Evolutionary conservation across 2,888 invertebrate species (phyloP).

Genomic region (Rhodophaea formosa): DNA sequence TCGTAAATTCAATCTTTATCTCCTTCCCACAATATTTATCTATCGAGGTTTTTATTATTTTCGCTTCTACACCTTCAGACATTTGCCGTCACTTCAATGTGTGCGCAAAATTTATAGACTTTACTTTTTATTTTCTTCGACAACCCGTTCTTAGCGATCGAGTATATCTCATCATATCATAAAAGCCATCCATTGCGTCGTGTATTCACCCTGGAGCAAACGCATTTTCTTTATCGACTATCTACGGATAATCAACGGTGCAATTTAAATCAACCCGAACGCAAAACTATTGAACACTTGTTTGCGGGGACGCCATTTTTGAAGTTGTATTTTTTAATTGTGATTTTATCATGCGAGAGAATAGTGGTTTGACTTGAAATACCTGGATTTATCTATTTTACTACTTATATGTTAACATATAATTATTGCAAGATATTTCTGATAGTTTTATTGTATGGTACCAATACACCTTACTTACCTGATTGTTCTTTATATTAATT

Average conservation of each 20-base stretch:
- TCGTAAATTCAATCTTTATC: slow-evolving; percentile 26
- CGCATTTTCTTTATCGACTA: slow-evolving; percentile 13
- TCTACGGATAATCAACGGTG: slow-evolving; percentile 6
- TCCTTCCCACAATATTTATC: slow-evolving; percentile 9
- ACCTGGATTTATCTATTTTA: background rate
- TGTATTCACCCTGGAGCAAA: background rate
- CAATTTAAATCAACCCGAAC: slow-evolving; percentile 13
- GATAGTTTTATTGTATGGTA: background rate
- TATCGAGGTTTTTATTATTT: slow-evolving; percentile 8
- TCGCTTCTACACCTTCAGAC: slow-evolving; percentile 8
- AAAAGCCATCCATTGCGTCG: slow-evolving; percentile 8
- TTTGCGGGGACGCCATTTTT: background rate
- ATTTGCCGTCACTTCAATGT: slow-evolving; percentile 16
- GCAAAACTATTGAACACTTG: slow-evolving; percentile 8
- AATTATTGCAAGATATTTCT: background rate
- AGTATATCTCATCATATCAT: slow-evolving; percentile 13
- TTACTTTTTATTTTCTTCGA: slow-evolving; percentile 12
- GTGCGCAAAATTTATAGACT: slow-evolving; percentile 17
- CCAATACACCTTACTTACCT: too few species aligned
- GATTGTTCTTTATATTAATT: too few species aligned
- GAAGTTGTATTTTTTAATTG: slow-evolving; percentile 16
- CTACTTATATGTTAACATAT: background rate
- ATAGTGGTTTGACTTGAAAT: background rate
- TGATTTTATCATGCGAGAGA: slow-evolving; percentile 9
- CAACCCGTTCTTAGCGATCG: slow-evolving; percentile 5